Percentiles rank a stretch among this genome's conserved stretches.
These are phyloP conservation scores for Cairina moschata DNA, from an alignment of 2,113 vertebrate species.

Conservation along the genomic window DNA sequence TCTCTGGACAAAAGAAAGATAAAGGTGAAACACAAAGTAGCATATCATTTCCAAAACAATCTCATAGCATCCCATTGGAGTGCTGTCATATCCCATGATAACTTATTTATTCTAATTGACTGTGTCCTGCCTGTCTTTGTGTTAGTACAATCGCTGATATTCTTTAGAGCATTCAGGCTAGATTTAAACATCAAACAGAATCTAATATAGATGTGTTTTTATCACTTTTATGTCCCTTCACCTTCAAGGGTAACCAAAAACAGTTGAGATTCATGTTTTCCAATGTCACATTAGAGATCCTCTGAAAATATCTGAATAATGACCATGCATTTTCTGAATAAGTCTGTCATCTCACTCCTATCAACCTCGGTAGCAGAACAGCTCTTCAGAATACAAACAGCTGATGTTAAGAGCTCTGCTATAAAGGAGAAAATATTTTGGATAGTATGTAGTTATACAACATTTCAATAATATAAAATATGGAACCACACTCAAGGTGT, in stretches of 20 bases:
- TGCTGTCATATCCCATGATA: not conserved
- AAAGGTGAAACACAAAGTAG: not conserved
- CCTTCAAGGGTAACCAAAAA: not conserved
- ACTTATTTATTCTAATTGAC: not conserved
- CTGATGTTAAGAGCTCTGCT: not conserved
- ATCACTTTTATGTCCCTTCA: not conserved
- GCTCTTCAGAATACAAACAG: not conserved
- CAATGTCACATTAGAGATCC: not conserved
- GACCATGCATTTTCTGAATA: rapidly evolving
- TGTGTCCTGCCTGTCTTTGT: not conserved
- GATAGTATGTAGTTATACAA: not conserved
- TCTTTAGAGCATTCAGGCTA: not conserved
- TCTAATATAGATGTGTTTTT: not conserved
- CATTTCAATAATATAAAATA: not conserved
- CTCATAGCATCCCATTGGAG: not conserved
- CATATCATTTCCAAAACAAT: not conserved
- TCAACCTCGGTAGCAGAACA: not conserved
- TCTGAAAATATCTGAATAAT: not conserved
- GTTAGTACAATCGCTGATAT: not conserved
- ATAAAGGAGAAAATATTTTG: not conserved
- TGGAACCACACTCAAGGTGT: not conserved
- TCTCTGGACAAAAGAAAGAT: not conserved
- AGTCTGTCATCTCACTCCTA: not conserved
- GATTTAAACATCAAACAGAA: not conserved
- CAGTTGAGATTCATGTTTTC: not conserved